Base-by-base conservation (phyloP, 2,113 vertebrate species). In the Triplophysa rosa region DNA sequence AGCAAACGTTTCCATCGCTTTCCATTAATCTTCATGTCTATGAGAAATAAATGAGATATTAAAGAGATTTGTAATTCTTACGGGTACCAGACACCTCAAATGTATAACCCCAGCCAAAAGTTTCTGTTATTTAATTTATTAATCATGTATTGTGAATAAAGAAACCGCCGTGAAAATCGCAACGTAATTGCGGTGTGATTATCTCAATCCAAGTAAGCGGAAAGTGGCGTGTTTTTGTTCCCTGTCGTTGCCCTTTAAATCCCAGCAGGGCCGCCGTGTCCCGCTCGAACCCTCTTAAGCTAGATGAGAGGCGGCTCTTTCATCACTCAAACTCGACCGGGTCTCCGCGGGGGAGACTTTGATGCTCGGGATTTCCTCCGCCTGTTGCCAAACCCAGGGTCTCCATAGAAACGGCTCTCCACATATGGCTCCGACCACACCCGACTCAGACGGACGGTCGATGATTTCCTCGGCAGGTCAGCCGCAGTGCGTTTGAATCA, bases 401-500 rank as follows among this genome's bases (percentile, higher is more conserved):
- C 70, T 64, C 79, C 72, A 67, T 73, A 47, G 75, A 75, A 68
- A 83, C 72, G 33, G 52, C 56, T 67, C 79, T 69, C 63, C 63
- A 47, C 72, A 40, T 37, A 58, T 40, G 68, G 33, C 49, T 77
- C 67, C 69, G 52, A 49, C 69, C 77, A 70, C 73, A 66, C 54
- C 62, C 63, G 59, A 49, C 74, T 42, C 17, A n/a, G 7, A n/a
- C 68, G 67, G 71, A 49, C 73, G 70, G 42, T 80, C 80, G 79
- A 79, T 85, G 77, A 66, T 54, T 73, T 70, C 42, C 82, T 40
- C 74, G 83, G 61, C 78, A 76, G 80, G 77, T 84, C 66, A 80
- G 76, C 64, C 66, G 61, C 66, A 29, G 83, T 77, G 61, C 76
- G 78, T 84, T 88, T 86, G 87, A 88, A 92, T 92, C 88, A 87